These are phyloP conservation scores for Salmo trutta DNA, from an alignment of 2,797 vertebrate genomes.

Conservation along the genomic window DNA sequence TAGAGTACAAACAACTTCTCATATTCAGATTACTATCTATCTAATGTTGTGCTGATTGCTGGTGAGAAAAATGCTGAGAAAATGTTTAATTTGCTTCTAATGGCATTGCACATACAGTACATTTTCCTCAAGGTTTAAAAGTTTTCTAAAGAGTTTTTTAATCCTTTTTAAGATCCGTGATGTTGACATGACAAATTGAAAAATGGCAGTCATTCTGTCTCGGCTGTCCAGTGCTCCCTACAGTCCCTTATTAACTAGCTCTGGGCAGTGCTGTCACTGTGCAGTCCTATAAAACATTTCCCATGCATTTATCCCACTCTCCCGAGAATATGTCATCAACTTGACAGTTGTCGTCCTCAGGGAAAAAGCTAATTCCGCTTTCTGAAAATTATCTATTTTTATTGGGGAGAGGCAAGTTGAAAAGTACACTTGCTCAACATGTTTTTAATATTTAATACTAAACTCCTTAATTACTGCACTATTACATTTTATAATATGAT, in stretches of 20 bases:
- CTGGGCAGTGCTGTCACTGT: constrained; percentile 21
- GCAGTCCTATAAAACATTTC: constrained; percentile 35
- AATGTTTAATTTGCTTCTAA: background rate
- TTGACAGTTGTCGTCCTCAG: constrained; percentile 18
- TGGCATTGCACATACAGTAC: background rate
- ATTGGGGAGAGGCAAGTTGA: constrained; percentile 9
- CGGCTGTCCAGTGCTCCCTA: constrained; percentile 25
- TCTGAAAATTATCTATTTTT: constrained; percentile 27
- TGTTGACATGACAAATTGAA: constrained; percentile 19
- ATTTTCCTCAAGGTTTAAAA: background rate
- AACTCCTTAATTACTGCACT: background rate
- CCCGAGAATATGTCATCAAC: constrained; percentile 23
- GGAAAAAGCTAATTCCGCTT: constrained; percentile 16
- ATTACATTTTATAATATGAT: background rate
- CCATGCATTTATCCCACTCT: constrained; percentile 31
- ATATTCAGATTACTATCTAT: too few relatives aligned
- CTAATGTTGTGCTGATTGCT: too few relatives aligned
- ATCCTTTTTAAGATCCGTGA: constrained; percentile 2
- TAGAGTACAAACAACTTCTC: too few relatives aligned
- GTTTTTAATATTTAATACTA: background rate
- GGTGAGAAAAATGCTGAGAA: too few relatives aligned
- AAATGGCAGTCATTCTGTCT: constrained; percentile 25
- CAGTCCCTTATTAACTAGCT: constrained; percentile 9
- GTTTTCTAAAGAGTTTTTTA: background rate
- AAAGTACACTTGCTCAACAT: constrained; percentile 11